Evolutionary conservation across 2,888 invertebrate genomes (phyloP).

Genomic region (Cheilosia pagana): DNA sequence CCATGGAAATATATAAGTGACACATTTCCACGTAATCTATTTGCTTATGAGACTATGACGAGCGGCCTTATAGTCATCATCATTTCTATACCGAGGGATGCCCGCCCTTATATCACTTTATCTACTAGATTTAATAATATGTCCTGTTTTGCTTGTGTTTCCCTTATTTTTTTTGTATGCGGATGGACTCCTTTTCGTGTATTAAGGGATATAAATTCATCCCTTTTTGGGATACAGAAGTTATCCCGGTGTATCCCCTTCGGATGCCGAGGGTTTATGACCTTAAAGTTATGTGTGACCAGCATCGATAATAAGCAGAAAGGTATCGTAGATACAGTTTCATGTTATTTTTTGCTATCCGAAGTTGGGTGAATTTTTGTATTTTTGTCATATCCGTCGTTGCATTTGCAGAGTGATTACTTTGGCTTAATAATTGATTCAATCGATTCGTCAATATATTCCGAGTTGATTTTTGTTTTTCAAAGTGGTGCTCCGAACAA

Average conservation of each 20-base stretch:
- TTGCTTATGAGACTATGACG: constrained; percentile 76
- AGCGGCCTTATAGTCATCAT: constrained; percentile 73
- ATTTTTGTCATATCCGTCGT: constrained; percentile 72
- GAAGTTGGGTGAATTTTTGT: constrained; percentile 43
- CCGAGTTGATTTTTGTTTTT: constrained; percentile 8
- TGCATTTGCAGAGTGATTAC: constrained; percentile 75
- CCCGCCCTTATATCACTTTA: constrained; percentile 76
- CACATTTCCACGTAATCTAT: constrained; percentile 78
- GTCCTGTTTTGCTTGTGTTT: constrained; percentile 59
- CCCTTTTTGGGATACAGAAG: constrained; percentile 70
- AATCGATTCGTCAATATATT: constrained; percentile 72
- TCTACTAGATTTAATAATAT: constrained; percentile 76
- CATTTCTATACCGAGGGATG: constrained; percentile 64
- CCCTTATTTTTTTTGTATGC: constrained; percentile 10
- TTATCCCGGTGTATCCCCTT: constrained; percentile 42
- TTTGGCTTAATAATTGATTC: constrained; percentile 74
- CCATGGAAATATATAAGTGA: constrained; percentile 73
- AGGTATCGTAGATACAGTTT: constrained; percentile 49
- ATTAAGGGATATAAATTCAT: constrained; percentile 75
- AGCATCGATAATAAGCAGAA: constrained; percentile 70
- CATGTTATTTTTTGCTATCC: too few relatives aligned
- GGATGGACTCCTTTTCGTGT: constrained; percentile 61
- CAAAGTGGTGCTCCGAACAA: neutral
- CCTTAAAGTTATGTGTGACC: constrained; percentile 71
- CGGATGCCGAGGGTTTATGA: constrained; percentile 28